Percentiles rank a stretch among this genome's conserved stretches.
Evolutionary conservation across 2,113 vertebrate species (phyloP).

Genomic region (Sinocyclocheilus maitianheensis): DNA sequence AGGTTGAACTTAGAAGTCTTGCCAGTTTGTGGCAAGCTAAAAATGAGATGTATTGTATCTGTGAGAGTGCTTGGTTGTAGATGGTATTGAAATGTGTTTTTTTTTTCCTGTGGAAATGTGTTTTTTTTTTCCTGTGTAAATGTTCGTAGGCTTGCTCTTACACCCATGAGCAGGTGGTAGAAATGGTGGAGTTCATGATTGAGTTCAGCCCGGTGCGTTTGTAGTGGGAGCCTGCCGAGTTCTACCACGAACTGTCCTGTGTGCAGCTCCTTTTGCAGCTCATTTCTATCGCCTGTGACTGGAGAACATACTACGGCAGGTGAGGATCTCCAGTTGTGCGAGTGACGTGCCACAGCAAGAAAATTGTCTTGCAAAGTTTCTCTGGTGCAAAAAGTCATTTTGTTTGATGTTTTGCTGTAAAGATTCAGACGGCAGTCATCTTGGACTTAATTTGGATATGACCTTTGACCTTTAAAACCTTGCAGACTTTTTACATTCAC

Average conservation of each 20-base stretch:
- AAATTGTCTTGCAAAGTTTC: background rate
- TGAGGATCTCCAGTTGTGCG: conserved; percentile 51
- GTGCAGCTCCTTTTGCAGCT: conserved; percentile 96
- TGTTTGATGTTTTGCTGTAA: background rate
- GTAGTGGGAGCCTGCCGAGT: conserved; percentile 97
- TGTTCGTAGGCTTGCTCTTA: conserved; percentile 88
- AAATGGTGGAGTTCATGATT: conserved; percentile 99
- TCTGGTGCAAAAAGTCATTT: background rate
- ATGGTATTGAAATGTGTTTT: no score
- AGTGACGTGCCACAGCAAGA: no score
- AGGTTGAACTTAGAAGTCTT: background rate
- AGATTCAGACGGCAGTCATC: no score
- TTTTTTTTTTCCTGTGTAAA: background rate
- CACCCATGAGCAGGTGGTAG: conserved; percentile 95
- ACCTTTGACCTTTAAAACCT: no score
- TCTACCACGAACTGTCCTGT: conserved; percentile 95
- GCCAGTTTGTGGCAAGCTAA: background rate
- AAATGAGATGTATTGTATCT: background rate
- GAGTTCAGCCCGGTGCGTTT: conserved; percentile 92
- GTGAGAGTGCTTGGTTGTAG: no score
- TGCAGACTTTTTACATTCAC: no score
- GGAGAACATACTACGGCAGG: conserved; percentile 99
- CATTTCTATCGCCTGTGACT: conserved; percentile 96
- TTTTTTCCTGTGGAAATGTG: background rate
- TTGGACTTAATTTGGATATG: no score